A percentile compares a stretch with the other conserved stretches of the same genome.
Conservation (phyloP, 2,113 vertebrate genomes). For the Empidonax traillii region DNA sequence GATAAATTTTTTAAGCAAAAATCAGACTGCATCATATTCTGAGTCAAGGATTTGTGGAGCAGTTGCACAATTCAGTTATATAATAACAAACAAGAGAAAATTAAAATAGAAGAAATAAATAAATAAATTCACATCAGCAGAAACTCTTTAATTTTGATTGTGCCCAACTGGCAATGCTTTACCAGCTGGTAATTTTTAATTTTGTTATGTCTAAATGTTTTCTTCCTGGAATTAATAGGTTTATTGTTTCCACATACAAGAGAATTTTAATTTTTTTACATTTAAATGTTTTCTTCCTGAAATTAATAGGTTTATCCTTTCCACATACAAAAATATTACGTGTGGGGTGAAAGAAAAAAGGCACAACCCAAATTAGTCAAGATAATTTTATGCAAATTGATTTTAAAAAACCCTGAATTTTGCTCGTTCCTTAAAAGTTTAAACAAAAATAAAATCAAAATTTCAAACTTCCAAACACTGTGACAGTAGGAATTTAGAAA, state of each 20-base stretch:
- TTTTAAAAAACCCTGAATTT: neutral
- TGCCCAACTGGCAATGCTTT: too few species aligned
- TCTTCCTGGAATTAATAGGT: too few species aligned
- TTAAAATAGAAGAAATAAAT: neutral
- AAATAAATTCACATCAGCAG: neutral
- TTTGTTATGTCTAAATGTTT: too few species aligned
- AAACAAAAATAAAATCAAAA: neutral
- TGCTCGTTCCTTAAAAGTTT: neutral
- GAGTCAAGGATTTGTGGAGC: neutral
- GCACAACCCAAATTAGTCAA: neutral
- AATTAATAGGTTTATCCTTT: neutral
- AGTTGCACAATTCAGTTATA: neutral
- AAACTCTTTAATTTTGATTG: neutral
- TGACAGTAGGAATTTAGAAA: neutral
- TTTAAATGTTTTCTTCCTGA: neutral
- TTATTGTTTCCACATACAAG: too few species aligned
- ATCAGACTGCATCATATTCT: conserved; percentile 5
- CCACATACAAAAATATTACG: neutral
- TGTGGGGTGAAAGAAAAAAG: neutral
- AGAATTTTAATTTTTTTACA: neutral
- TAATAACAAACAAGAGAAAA: neutral
- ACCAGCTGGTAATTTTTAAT: too few species aligned
- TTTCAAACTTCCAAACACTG: neutral
- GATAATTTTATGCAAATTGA: neutral
- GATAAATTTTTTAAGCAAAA: neutral